Percentiles rank a stretch among this genome's conserved stretches.
phyloP scores from a whole-genome alignment of 2,113 vertebrate genomes.

The Hemiprocne comata region DNA sequence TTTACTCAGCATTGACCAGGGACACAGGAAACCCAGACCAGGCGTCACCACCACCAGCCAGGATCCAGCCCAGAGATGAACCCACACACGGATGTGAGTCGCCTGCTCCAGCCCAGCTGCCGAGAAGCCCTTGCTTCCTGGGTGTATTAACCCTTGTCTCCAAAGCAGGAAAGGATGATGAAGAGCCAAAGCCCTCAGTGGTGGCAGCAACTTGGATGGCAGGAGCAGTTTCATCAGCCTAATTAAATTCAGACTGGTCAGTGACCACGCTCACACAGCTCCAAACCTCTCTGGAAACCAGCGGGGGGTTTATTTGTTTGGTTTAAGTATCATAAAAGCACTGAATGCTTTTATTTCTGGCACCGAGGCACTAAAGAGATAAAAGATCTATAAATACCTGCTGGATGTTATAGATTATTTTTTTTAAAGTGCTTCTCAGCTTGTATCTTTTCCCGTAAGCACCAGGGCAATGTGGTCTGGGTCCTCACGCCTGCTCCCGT shows the following conservation, averaged over 20 bases:
- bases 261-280: accelerated
- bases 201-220: not conserved
- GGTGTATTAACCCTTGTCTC: not conserved
- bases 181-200: not conserved
- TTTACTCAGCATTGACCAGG: not conserved
- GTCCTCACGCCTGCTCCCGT: not conserved
- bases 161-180: not conserved
- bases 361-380: not conserved
- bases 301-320: not conserved
- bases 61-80: not conserved
- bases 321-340: not conserved
- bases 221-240: not conserved
- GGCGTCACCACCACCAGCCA: not conserved
- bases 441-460: not conserved
- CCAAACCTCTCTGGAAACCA: not conserved
- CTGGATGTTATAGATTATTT: not conserved
- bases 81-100: not conserved
- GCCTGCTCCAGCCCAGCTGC: not conserved
- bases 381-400: constrained; percentile 29
- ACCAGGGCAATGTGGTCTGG: not conserved
- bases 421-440: not conserved
- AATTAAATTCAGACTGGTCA: not conserved
- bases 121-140: not conserved
- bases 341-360: not conserved
- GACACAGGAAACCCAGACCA: not conserved